phyloP scores from a whole-genome alignment of 2,888 invertebrate species.

The Graphium colonna region DNA sequence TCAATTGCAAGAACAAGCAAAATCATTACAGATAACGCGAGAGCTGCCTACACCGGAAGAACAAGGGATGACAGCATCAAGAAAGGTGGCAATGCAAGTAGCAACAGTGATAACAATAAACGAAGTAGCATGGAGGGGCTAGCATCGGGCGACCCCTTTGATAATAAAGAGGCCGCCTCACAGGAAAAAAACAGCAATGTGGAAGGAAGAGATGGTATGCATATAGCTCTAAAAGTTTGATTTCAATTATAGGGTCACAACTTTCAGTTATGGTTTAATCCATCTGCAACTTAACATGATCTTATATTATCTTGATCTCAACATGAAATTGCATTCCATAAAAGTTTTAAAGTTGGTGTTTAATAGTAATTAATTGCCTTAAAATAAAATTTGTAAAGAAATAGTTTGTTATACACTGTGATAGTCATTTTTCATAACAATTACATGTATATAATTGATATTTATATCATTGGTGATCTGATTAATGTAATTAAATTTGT shows the following conservation, averaged over 20 bases:
- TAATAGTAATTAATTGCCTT: constrained; percentile 1
- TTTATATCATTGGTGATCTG: too few species aligned
- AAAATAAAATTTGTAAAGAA: neutral
- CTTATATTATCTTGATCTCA: too few species aligned
- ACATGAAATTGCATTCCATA: too few species aligned
- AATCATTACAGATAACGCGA: constrained; percentile 56
- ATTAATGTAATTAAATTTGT: too few species aligned
- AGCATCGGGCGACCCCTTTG: constrained; percentile 68
- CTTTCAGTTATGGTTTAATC: too few species aligned
- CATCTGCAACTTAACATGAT: too few species aligned
- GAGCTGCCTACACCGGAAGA: constrained; percentile 57
- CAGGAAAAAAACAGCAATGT: constrained; percentile 54
- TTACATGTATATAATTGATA: neutral
- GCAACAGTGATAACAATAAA: constrained; percentile 56
- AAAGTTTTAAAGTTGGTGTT: too few species aligned
- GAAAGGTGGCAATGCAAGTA: constrained; percentile 67
- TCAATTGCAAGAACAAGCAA: constrained; percentile 25
- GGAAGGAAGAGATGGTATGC: constrained; percentile 57
- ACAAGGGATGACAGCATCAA: constrained; percentile 72
- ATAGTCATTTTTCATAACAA: neutral
- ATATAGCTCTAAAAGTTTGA: neutral
- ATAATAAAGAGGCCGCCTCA: constrained; percentile 58
- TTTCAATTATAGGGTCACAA: too few species aligned
- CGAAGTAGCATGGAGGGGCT: constrained; percentile 70
- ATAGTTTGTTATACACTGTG: too few species aligned